phyloP scores from a whole-genome alignment of 1,140 invertebrate species.

The Galleria mellonella region DNA sequence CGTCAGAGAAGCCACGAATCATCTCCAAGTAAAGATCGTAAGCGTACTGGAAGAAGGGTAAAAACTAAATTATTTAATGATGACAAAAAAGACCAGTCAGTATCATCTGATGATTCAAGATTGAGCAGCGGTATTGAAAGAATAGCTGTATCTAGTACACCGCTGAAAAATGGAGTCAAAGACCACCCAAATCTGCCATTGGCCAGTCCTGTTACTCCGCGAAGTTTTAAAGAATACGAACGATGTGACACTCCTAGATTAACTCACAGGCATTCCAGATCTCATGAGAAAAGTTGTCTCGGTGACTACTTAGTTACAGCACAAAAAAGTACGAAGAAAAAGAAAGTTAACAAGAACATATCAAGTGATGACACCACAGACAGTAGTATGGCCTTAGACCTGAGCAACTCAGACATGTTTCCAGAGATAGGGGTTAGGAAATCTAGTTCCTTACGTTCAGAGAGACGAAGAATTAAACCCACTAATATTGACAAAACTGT shows the following conservation, averaged over 20 bases:
- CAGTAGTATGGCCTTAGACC: slow-evolving; percentile 43
- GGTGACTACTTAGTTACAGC: slow-evolving; percentile 53
- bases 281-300: slow-evolving; percentile 51
- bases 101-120: slow-evolving; percentile 55
- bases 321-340: slow-evolving; percentile 51
- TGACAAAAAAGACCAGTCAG: slow-evolving; percentile 35
- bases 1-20: slow-evolving; percentile 46
- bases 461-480: slow-evolving; percentile 62
- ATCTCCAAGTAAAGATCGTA: slow-evolving; percentile 39
- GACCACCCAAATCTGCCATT: slow-evolving; percentile 34
- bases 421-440: slow-evolving; percentile 62
- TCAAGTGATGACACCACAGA: slow-evolving; percentile 41
- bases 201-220: slow-evolving; percentile 47
- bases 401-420: slow-evolving; percentile 57
- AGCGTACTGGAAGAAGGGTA: slow-evolving; percentile 37
- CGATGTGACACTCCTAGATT: slow-evolving; percentile 55
- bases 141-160: slow-evolving; percentile 46
- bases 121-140: slow-evolving; percentile 44
- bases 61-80: slow-evolving; percentile 60
- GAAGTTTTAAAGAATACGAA: slow-evolving; percentile 37
- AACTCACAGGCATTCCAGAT: slow-evolving; percentile 36
- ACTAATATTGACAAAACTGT: slow-evolving; percentile 52
- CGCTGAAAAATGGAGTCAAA: slow-evolving; percentile 69
- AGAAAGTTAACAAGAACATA: slow-evolving; percentile 33
- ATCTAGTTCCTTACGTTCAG: slow-evolving; percentile 39